Evolutionary conservation across 2,888 invertebrate species (phyloP), one percentile per base, ranked within the genome.

Genomic region (Chydorus sphaericus): DNA sequence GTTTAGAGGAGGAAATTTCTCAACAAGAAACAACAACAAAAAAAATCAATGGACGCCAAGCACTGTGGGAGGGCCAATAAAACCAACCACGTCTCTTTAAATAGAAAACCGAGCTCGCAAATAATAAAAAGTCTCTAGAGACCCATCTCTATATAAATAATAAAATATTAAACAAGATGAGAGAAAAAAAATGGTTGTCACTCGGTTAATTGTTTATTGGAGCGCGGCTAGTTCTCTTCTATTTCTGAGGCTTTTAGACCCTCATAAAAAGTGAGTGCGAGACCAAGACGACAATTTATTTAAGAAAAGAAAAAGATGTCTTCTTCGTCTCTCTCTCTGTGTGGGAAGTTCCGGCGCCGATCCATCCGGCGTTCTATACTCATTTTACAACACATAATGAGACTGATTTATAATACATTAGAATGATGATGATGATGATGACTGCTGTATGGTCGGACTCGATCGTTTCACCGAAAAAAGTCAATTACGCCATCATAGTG

Each of bases 151-250:
- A 38, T 18, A 38, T 38, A 16, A n/a, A n/a, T n/a, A n/a, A n/a
- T n/a, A n/a, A 8, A 38, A 38, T 38, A 18, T 38, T 7, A 38
- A 38, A 38, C 1, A n/a, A 38, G 10, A n/a, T 16, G 20, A 38
- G n/a, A 3, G 2, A 38, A 2, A 38, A 38, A 38, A 38, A 38
- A n/a, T 20, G 38, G 20, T 44, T 20, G 44, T 44, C 44, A 44
- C 44, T 38, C 8, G 26, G 44, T 26, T 44, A 44, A 44, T 44
- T 44, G 44, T 44, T 44, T 44, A 44, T 44, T 44, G 44, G 44
- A 4, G 26, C 4, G 44, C 23, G 8, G 10, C 23, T 26, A n/a
- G 8, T 7, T 36, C 36, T 36, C 36, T 36, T 16, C 36, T 36
- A 6, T 36, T n/a, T 36, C 44, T 26, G 20, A 44, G 23, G 44